These are phyloP conservation scores for Diogma glabrata DNA, from an alignment of 2,888 invertebrate genomes.

Conservation along the genomic window DNA sequence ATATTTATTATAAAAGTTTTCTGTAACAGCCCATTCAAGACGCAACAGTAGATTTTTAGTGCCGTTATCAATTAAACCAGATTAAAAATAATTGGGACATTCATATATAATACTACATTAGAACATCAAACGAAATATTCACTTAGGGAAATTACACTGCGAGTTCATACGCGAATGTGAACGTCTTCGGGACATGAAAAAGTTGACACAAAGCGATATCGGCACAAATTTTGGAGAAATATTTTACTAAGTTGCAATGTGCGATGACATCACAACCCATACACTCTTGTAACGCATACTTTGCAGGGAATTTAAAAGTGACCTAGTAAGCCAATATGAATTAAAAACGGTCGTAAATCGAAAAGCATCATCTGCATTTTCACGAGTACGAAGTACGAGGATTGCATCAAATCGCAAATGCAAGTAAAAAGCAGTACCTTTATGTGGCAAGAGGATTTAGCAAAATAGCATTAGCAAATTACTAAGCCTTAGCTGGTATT, in stretches of 20 bases:
- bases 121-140: background rate
- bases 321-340: conserved; percentile 17
- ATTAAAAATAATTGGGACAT: background rate
- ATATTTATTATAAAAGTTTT: too few relatives aligned
- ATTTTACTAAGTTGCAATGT: conserved; percentile 17
- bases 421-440: conserved; percentile 13
- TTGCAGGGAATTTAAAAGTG: conserved; percentile 17
- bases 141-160: background rate
- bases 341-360: conserved; percentile 21
- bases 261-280: conserved; percentile 23
- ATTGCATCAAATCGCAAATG: conserved; percentile 16
- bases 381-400: conserved; percentile 19
- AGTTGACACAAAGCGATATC: background rate
- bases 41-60: background rate
- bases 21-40: conserved; percentile 2
- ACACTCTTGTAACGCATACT: conserved; percentile 21
- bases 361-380: conserved; percentile 19
- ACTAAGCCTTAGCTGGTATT: background rate
- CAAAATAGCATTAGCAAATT: too few relatives aligned
- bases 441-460: conserved; percentile 14
- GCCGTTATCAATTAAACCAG: background rate
- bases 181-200: conserved; percentile 19
- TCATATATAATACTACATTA: background rate
- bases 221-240: conserved; percentile 5
- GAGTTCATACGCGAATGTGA: background rate